A percentile compares a stretch with the other conserved stretches of the same genome.
Conservation (phyloP, 2,797 vertebrate genomes). For the Okamejei kenojei region DNA sequence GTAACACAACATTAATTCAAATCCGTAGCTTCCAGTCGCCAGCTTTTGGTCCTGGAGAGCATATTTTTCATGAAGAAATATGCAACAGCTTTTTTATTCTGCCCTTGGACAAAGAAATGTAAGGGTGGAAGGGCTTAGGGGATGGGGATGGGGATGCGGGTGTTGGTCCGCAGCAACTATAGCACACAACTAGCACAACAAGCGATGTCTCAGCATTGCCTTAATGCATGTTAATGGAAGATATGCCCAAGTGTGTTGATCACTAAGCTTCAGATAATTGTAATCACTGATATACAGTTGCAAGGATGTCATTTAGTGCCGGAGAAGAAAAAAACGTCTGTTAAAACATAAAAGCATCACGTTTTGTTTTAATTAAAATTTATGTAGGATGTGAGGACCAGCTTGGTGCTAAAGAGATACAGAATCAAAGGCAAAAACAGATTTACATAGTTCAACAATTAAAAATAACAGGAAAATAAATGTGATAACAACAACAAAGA, state of each 20-base stretch:
- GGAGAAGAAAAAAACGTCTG: conserved; percentile 2
- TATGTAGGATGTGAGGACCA: background rate
- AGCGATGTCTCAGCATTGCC: background rate
- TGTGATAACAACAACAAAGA: conserved; percentile 2
- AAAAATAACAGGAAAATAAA: conserved; percentile 5
- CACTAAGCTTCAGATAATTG: background rate
- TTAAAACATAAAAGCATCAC: background rate
- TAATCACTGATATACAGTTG: background rate
- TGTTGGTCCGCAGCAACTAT: too few relatives aligned
- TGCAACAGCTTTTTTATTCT: too few relatives aligned
- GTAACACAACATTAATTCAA: too few relatives aligned
- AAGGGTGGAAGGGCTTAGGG: too few relatives aligned
- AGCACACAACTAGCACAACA: too few relatives aligned
- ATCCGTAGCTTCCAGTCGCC: too few relatives aligned
- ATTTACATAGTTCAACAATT: conserved; percentile 3
- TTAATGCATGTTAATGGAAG: background rate
- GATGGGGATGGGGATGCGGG: too few relatives aligned
- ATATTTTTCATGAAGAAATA: too few relatives aligned
- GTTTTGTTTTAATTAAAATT: background rate
- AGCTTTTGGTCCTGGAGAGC: too few relatives aligned
- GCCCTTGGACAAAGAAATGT: too few relatives aligned
- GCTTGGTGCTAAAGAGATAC: background rate
- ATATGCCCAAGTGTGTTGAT: background rate
- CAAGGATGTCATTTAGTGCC: background rate
- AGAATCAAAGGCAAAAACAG: conserved; percentile 12